phyloP scores from a whole-genome alignment of 2,113 vertebrate species.

The Pungitius pungitius region DNA sequence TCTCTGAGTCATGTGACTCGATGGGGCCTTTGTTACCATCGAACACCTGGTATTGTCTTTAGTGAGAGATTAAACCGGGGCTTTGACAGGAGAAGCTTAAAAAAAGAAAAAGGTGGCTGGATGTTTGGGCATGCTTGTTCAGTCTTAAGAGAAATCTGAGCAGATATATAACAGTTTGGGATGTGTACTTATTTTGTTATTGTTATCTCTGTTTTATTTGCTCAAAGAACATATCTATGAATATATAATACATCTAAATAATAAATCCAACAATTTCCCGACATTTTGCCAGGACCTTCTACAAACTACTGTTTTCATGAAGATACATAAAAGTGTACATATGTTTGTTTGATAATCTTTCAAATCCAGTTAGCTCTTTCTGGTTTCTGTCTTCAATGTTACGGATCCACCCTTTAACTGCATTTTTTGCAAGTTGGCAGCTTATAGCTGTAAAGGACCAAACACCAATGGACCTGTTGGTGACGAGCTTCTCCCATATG shows the following conservation, averaged over 20 bases:
- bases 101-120: constrained; percentile 52
- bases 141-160: constrained; percentile 42
- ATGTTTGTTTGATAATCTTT: neutral
- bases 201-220: no score
- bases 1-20: constrained; percentile 43
- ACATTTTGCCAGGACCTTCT: no score
- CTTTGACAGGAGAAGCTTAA: constrained; percentile 57
- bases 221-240: no score
- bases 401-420: neutral
- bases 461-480: neutral
- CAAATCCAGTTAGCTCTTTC: neutral
- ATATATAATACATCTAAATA: no score
- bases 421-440: neutral
- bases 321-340: no score
- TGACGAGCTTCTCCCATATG: no score
- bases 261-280: no score
- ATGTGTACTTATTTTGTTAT: no score
- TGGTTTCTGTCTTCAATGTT: neutral
- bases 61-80: constrained; percentile 60
- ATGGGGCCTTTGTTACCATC: constrained; percentile 64
- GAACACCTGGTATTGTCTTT: constrained; percentile 77
- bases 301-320: no score
- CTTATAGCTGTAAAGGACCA: neutral
- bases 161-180: constrained; percentile 15
- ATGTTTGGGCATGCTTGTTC: constrained; percentile 61